Percentiles rank a stretch among this genome's conserved stretches.
Evolutionary conservation across 2,888 invertebrate genomes (phyloP).

Genomic region (Drosophila planitibia): DNA sequence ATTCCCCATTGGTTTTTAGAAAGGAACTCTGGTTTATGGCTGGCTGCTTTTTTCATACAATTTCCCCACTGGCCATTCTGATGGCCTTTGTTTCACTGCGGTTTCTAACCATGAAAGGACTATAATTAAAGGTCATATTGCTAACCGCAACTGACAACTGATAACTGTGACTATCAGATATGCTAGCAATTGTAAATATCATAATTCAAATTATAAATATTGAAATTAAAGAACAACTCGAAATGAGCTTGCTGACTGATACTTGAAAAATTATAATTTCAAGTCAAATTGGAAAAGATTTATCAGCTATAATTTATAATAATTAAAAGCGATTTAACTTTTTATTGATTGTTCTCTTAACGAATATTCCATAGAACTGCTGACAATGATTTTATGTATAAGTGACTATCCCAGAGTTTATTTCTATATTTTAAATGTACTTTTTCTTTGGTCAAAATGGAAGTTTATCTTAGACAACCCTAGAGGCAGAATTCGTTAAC

Average conservation of each 20-base stretch:
- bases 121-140: background rate
- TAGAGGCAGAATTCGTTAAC: no score
- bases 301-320: no score
- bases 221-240: background rate
- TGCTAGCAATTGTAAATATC: background rate
- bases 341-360: no score
- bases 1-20: background rate
- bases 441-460: no score
- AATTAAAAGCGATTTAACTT: no score
- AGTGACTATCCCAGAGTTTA: no score
- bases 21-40: background rate
- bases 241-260: background rate
- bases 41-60: background rate
- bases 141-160: constrained; percentile 8
- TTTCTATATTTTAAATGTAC: no score
- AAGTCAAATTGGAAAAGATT: no score
- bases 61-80: constrained; percentile 4
- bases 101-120: background rate
- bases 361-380: no score
- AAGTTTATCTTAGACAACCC: no score
- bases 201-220: background rate
- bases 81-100: background rate
- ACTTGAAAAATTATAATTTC: no score
- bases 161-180: background rate
- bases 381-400: no score